These are phyloP conservation scores for Mesoclemmys tuberculata DNA, from an alignment of 2,113 vertebrate genomes.

Conservation along the genomic window DNA sequence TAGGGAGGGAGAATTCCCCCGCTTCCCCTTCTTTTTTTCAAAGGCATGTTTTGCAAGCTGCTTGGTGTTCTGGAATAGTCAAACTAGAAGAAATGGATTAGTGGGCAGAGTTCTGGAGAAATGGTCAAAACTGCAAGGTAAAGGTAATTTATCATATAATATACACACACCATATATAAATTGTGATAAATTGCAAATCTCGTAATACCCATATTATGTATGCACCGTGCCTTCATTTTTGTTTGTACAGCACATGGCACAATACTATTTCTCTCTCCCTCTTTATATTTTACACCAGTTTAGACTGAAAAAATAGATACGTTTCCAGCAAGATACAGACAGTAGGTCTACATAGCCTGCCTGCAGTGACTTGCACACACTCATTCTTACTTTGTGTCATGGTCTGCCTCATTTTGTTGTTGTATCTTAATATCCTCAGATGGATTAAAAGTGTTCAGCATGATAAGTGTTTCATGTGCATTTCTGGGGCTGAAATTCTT, in stretches of 20 bases:
- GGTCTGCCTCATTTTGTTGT: neutral
- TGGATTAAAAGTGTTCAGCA: neutral
- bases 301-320: neutral
- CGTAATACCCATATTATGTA: neutral
- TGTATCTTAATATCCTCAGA: neutral
- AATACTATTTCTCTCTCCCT: neutral
- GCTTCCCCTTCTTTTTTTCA: neutral
- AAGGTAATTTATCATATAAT: constrained; percentile 37
- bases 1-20: neutral
- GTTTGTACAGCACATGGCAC: constrained; percentile 12
- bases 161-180: constrained; percentile 56
- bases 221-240: neutral
- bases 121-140: constrained; percentile 36
- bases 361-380: neutral
- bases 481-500: neutral
- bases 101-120: constrained; percentile 43
- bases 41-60: neutral
- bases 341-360: neutral
- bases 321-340: neutral
- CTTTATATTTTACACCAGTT: neutral
- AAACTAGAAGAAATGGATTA: constrained; percentile 33
- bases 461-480: neutral
- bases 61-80: neutral
- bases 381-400: neutral
- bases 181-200: constrained; percentile 38